Conservation (phyloP, 2,888 invertebrate species). For the Rhogogaster chlorosoma region DNA sequence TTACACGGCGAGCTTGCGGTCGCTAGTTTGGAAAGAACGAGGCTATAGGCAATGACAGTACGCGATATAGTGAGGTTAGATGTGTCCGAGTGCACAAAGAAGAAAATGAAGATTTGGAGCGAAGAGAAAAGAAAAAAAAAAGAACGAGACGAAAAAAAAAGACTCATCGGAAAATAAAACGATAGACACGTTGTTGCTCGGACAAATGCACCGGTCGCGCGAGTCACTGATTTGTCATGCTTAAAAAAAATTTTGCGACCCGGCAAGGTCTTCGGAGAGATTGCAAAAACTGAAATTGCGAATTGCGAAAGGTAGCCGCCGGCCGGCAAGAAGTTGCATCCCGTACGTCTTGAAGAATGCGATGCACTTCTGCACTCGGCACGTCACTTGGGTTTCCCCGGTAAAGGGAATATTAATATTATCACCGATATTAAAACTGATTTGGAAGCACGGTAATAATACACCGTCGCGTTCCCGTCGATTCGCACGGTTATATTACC, state of each 20-base stretch:
- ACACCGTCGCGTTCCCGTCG: neutral
- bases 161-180: neutral
- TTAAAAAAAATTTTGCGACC: neutral
- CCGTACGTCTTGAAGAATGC: slow-evolving; percentile 58
- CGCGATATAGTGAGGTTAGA: slow-evolving; percentile 31
- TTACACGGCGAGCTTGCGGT: neutral
- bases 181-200: slow-evolving; percentile 7
- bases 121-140: neutral
- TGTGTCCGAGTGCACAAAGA: slow-evolving; percentile 21
- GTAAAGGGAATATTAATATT: slow-evolving; percentile 8
- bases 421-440: neutral
- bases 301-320: slow-evolving; percentile 61
- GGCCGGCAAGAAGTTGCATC: slow-evolving; percentile 63
- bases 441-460: neutral
- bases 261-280: neutral
- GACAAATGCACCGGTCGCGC: slow-evolving; percentile 25
- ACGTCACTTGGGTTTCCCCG: slow-evolving; percentile 56
- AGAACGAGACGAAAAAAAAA: neutral
- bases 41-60: slow-evolving; percentile 9
- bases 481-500: slow-evolving; percentile 53
- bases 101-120: neutral
- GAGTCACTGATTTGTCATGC: neutral
- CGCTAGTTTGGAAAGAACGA: neutral
- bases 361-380: slow-evolving; percentile 65
- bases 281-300: slow-evolving; percentile 20